Conservation (phyloP, 1,140 invertebrate species). For the Bombus waltoni region DNA sequence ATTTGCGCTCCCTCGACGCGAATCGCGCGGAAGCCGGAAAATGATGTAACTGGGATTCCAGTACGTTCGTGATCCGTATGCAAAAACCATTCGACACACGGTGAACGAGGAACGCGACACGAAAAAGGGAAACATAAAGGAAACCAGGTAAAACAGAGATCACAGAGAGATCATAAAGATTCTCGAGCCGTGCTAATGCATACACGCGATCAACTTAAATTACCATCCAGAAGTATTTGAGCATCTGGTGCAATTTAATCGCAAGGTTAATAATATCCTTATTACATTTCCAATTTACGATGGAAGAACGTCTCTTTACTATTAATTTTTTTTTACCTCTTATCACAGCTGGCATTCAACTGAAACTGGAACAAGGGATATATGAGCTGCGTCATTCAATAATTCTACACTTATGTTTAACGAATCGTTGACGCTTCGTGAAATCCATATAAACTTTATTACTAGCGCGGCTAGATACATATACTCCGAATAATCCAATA, state of each 20-base stretch:
- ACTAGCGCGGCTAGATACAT: neutral
- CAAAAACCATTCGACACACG: neutral
- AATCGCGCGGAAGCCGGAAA: constrained; percentile 23
- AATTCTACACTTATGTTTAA: neutral
- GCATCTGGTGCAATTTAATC: neutral
- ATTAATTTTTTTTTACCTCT: no score
- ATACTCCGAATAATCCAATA: neutral
- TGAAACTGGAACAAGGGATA: neutral
- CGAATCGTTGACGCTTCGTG: neutral
- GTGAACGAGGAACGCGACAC: neutral
- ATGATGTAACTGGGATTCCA: constrained; percentile 30
- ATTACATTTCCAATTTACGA: neutral
- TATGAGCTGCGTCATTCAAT: neutral
- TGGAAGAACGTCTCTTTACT: no score
- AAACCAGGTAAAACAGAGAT: no score
- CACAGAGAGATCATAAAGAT: neutral
- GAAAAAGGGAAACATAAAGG: neutral
- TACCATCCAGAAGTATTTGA: neutral
- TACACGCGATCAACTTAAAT: neutral
- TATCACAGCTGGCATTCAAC: neutral
- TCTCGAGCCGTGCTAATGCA: neutral
- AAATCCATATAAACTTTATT: neutral
- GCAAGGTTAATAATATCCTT: neutral
- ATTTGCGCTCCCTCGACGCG: neutral
- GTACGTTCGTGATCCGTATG: neutral